Conservation (phyloP, 1,140 invertebrate genomes). For the Caenorhabditis briggsae region DNA sequence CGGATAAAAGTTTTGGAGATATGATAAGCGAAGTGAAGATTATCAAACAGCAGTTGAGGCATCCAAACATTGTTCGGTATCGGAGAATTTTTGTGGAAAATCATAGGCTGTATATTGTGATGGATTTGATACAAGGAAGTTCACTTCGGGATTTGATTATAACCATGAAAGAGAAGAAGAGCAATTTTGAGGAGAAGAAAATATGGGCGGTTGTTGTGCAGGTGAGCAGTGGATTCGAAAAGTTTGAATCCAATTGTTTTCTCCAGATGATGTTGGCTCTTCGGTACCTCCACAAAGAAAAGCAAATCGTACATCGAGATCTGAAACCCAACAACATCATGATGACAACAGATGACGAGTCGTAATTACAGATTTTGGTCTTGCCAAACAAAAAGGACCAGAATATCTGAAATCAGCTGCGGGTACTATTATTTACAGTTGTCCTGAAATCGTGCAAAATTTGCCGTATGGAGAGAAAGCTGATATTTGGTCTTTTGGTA, state of each 20-base stretch:
- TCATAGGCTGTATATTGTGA: constrained; percentile 79
- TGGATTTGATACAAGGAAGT: constrained; percentile 79
- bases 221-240: no score
- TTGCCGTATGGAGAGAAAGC: constrained; percentile 79
- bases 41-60: constrained; percentile 79
- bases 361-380: constrained; percentile 80
- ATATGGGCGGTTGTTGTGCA: constrained; percentile 79
- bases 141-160: constrained; percentile 78
- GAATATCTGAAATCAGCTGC: constrained; percentile 80
- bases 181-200: constrained; percentile 77
- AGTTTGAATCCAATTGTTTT: no score
- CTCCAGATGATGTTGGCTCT: constrained; percentile 79
- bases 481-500: constrained; percentile 79
- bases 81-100: constrained; percentile 79
- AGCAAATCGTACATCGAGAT: constrained; percentile 74
- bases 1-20: constrained; percentile 77
- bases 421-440: constrained; percentile 79
- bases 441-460: constrained; percentile 79
- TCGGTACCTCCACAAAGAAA: constrained; percentile 80
- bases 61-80: constrained; percentile 79
- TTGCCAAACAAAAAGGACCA: constrained; percentile 79
- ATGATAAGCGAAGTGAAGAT: constrained; percentile 79
- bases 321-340: constrained; percentile 79
- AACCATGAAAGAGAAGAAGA: constrained; percentile 79
- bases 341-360: constrained; percentile 79